Evolutionary conservation across 2,888 invertebrate genomes (phyloP), one percentile per base, ranked within the genome.

Genomic region (Adela reaumurella): DNA sequence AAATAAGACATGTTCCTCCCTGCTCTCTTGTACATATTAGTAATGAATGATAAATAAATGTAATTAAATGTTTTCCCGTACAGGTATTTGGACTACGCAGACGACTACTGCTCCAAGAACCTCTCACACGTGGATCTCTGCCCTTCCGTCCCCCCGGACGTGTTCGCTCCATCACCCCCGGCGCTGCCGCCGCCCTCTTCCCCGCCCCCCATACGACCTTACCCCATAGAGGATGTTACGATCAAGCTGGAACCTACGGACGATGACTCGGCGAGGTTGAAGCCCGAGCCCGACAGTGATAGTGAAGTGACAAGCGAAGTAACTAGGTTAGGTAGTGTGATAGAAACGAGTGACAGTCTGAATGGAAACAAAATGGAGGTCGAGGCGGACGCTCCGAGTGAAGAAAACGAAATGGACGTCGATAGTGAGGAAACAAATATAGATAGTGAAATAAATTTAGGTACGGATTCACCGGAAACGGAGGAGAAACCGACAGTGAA

Each of bases 51-150:
- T 24, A 24, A 24, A 4, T 24, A 8, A 24, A 24, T 4, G 24
- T 8, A 24, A 11, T 35, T 35, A 35, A 8, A 11, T 35, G 14
- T 11, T 8, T 11, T 35, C 24, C 24, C 24, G 24, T 35, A 14
- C 35, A 73, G 70, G 45, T 80, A 76, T 58, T 73, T 76, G 1
- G 79, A 80, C 58, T 74, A 78, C 59, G 76, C 79, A 24, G 74
- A 76, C 60, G 79, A 80, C 52, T 65, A 64, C 55, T 76, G 76
- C 59, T 66, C 62, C 44, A 80, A 80, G 57, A 78, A 79, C 53
- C 47, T 55, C 61, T 57, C 66, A 18, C 59, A 62, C 4, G 67
- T 78, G 24, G 66, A 70, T 19, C 56, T 80, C 14, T 72, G 74
- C 51, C 35, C 55, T 43, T 63, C 67, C 24, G 54, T 74, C 29